Evolutionary conservation across 64 coral and sea anemone genomes (phyloP).

Genomic region (Anthopleura sola): DNA sequence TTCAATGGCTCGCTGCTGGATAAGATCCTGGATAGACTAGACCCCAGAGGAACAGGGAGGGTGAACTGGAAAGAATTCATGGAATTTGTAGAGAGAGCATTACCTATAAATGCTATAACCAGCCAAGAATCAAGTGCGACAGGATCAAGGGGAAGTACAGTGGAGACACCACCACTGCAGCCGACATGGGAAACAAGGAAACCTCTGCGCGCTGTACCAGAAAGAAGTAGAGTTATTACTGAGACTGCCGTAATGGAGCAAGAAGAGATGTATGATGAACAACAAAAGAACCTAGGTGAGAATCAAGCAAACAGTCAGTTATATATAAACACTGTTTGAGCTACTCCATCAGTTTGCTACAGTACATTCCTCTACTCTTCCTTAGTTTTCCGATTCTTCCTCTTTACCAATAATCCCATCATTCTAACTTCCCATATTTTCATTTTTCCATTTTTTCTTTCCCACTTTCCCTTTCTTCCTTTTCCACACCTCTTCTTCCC

Average conservation of each 20-base stretch:
- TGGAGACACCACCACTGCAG: slow-evolving; percentile 56
- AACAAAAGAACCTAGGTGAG: slow-evolving; percentile 54
- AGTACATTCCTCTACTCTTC: neutral
- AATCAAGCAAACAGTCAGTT: too few species aligned
- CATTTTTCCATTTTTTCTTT: neutral
- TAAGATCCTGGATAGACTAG: slow-evolving; percentile 69
- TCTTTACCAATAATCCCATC: neutral
- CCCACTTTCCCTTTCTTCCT: neutral
- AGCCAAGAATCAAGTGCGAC: slow-evolving; percentile 14
- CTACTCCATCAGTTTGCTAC: too few species aligned
- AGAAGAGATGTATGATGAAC: slow-evolving; percentile 43
- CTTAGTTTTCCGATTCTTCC: neutral
- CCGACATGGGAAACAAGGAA: slow-evolving; percentile 82
- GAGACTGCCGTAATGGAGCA: slow-evolving; percentile 33
- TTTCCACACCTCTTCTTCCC: neutral
- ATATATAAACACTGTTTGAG: too few species aligned
- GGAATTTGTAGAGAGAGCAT: slow-evolving; percentile 67
- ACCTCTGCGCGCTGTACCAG: slow-evolving; percentile 43
- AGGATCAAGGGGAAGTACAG: slow-evolving; percentile 22
- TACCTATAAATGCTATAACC: slow-evolving; percentile 48
- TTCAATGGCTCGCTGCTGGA: slow-evolving; percentile 85
- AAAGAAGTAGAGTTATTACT: slow-evolving; percentile 21
- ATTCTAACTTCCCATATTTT: neutral
- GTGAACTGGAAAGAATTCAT: slow-evolving; percentile 79
- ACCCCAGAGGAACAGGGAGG: slow-evolving; percentile 56